Base-by-base conservation (phyloP, 2,888 invertebrate species). In the Piscicola geometra region DNA sequence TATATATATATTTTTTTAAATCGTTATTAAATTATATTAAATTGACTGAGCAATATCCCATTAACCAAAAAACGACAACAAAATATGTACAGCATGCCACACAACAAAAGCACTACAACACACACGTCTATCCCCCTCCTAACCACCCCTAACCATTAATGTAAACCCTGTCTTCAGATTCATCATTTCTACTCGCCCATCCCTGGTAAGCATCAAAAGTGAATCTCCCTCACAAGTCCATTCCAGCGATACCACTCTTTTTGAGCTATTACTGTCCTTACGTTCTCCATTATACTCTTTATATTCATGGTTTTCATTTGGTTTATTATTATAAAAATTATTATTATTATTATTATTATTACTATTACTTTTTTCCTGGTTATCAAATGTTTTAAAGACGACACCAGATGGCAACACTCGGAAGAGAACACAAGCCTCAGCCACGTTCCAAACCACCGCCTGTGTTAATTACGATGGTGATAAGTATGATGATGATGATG, bases 391-490 rank as follows among this genome's bases (percentile, higher is more conserved):
- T 41, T 41, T 41, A 5, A 56, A 5, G 3, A 56, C 60, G 5
- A 56, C 60, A 5, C 60, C 60, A 25, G 60, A 25, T 3, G 21
- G 5, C 60, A 56, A 25, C 12, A 56, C n/a, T n/a, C n/a, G n/a
- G n/a, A 56, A 25, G n/a, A 56, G 25, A 3, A 5, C n/a, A 25
- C 60, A 56, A 21, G 15, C 60, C n/a, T 25, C 12, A 9, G 5
- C 60, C 60, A 56, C 21, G 60, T 25, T 56, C 60, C 60, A 56
- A 3, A 56, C 25, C 60, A 56, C 60, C 60, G n/a, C 60, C 60
- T 56, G 21, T 9, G 41, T 5, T 5, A 41, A 41, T 9, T 41
- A 41, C 9, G 15, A 41, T 41, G 5, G 15, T 41, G n/a, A n/a
- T n/a, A n/a, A n/a, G n/a, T n/a, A n/a, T n/a, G n/a, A n/a, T n/a